These are phyloP conservation scores for Cartodere bifasciata DNA, from an alignment of 2,888 invertebrate species.

Conservation along the genomic window DNA sequence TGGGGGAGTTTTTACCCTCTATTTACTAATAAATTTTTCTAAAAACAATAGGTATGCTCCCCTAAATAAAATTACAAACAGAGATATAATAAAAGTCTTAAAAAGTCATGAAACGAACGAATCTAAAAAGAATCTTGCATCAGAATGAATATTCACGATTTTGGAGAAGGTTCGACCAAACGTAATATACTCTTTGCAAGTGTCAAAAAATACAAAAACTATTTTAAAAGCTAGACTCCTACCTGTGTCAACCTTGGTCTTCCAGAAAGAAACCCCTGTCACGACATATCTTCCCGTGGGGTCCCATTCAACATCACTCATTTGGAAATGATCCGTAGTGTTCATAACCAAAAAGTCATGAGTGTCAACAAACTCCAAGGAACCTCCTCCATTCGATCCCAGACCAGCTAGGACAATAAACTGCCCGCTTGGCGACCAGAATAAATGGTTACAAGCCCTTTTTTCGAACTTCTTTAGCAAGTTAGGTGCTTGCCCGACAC, in stretches of 20 bases:
- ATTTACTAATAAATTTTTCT: no score
- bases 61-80: no score
- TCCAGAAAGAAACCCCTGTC: slow-evolving; percentile 91
- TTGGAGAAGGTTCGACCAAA: no score
- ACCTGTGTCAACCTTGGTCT: slow-evolving; percentile 72
- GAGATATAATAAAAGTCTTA: no score
- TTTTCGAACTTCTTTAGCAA: slow-evolving; percentile 80
- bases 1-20: no score
- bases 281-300: slow-evolving; percentile 96
- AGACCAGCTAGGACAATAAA: slow-evolving; percentile 89
- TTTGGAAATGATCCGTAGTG: slow-evolving; percentile 81
- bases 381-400: slow-evolving; percentile 74
- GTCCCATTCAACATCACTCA: slow-evolving; percentile 98
- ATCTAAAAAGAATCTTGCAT: no score
- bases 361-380: slow-evolving; percentile 89
- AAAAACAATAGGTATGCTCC: no score
- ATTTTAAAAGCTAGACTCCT: no score
- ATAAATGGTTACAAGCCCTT: slow-evolving; percentile 79
- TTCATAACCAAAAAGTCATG: slow-evolving; percentile 94
- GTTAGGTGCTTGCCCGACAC: slow-evolving; percentile 79
- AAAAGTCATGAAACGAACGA: no score
- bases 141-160: no score
- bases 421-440: slow-evolving; percentile 94
- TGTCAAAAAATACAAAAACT: no score
- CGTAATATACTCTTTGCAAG: no score